Evolutionary conservation across 2,797 vertebrate species (phyloP).

Genomic region (Discoglossus pictus): DNA sequence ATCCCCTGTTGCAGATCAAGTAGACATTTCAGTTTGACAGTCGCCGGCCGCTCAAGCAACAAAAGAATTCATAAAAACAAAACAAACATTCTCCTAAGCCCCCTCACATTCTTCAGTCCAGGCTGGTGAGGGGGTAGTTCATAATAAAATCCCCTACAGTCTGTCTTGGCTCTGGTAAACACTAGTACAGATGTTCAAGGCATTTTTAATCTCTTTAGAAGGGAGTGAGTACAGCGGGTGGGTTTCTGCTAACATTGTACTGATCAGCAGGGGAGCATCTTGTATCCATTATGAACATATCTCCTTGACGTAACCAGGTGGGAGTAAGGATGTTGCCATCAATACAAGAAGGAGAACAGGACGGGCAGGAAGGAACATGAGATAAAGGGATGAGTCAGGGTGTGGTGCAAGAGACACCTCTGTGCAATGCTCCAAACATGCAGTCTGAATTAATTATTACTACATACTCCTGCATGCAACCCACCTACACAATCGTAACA

Average conservation of each 20-base stretch:
- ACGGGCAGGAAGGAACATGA: constrained; percentile 20
- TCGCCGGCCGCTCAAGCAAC: neutral
- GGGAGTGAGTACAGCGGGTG: neutral
- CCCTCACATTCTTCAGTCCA: constrained; percentile 9
- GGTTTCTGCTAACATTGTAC: neutral
- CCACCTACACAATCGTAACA: too few species aligned
- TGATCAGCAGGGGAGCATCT: neutral
- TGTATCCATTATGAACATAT: constrained; percentile 5
- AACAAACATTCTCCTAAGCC: neutral
- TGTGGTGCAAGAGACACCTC: constrained; percentile 4
- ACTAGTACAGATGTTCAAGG: constrained; percentile 15
- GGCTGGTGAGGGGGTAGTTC: neutral
- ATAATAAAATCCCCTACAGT: constrained; percentile 8
- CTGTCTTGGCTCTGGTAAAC: neutral
- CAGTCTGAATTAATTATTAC: too few species aligned
- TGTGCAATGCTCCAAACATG: too few species aligned
- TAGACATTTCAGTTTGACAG: too few species aligned
- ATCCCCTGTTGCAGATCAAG: too few species aligned
- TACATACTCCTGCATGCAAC: too few species aligned
- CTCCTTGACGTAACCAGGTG: neutral
- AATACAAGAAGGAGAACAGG: constrained; percentile 34
- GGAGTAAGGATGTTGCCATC: neutral
- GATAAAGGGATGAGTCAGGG: constrained; percentile 40
- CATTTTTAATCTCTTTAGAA: constrained; percentile 12
- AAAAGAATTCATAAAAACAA: neutral